These are phyloP conservation scores for Genyomyrus donnyi DNA, from an alignment of 2,113 vertebrate species.

Conservation along the genomic window DNA sequence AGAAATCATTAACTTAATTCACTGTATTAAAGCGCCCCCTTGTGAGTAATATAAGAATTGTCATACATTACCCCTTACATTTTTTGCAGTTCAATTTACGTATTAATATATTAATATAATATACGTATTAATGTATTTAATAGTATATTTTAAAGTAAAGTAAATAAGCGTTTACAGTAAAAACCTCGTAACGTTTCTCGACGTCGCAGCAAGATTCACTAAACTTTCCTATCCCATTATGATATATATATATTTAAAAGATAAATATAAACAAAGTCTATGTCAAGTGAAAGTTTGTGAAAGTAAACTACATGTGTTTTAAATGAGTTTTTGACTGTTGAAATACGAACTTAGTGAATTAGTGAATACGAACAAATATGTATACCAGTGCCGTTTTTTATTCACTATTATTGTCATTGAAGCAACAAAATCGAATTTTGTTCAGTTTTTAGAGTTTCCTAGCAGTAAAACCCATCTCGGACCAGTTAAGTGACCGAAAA, in stretches of 20 bases:
- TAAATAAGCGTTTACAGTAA: too few species aligned
- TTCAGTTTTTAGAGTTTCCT: not conserved
- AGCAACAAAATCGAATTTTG: not conserved
- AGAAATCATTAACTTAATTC: not conserved
- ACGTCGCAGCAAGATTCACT: too few species aligned
- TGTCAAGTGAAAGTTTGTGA: not conserved
- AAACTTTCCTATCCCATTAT: too few species aligned
- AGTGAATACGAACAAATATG: not conserved
- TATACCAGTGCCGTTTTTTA: not conserved
- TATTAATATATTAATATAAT: not conserved
- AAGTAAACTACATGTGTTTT: not conserved
- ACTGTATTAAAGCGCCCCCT: not conserved
- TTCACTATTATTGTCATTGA: not conserved
- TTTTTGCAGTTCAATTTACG: not conserved
- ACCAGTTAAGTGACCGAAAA: not conserved
- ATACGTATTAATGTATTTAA: not conserved
- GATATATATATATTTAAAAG: not conserved
- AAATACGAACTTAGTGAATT: not conserved
- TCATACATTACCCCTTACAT: not conserved
- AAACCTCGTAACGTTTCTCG: too few species aligned
- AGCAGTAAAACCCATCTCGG: not conserved
- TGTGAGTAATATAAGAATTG: not conserved
- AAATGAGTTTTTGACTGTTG: not conserved
- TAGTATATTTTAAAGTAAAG: too few species aligned
- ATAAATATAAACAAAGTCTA: not conserved